Percentiles rank a stretch among this genome's conserved stretches.
These are phyloP conservation scores for Echinops telfairi DNA, from an alignment of 2,113 vertebrate genomes.

Conservation along the genomic window DNA sequence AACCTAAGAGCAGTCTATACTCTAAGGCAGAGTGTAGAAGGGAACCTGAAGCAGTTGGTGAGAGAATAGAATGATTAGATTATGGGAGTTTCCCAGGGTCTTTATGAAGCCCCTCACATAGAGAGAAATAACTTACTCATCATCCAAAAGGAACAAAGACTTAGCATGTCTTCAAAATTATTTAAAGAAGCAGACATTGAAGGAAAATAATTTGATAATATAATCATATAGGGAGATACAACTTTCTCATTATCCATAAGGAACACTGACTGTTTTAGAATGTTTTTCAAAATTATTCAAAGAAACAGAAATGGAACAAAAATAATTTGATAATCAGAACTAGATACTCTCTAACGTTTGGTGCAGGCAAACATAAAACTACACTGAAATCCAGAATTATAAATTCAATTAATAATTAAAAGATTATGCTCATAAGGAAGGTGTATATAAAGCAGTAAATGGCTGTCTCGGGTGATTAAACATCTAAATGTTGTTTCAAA, in stretches of 20 bases:
- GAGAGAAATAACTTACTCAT: constrained; percentile 31
- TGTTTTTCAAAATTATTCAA: constrained; percentile 40
- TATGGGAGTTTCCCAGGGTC: too few species aligned
- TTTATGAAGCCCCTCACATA: neutral
- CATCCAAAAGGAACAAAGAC: neutral
- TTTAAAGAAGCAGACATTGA: too few species aligned
- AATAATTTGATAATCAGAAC: constrained; percentile 57
- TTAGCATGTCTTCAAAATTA: neutral
- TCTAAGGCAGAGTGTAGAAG: neutral
- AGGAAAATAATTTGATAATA: neutral
- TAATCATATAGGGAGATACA: neutral
- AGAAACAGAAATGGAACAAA: constrained; percentile 23
- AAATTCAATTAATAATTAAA: constrained; percentile 81
- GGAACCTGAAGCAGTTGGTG: too few species aligned
- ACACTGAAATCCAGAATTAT: constrained; percentile 68
- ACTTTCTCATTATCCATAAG: constrained; percentile 1
- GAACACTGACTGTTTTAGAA: neutral
- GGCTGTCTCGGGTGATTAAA: constrained; percentile 76
- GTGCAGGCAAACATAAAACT: constrained; percentile 61
- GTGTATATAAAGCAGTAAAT: constrained; percentile 65
- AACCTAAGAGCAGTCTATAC: neutral
- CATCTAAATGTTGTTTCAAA: constrained; percentile 69
- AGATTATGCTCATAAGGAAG: constrained; percentile 53
- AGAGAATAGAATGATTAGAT: too few species aligned
- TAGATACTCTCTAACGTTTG: constrained; percentile 38